Evolutionary conservation across 1,140 invertebrate species (phyloP), one percentile per base, ranked within the genome.

Genomic region (Phocides pigmalion): DNA sequence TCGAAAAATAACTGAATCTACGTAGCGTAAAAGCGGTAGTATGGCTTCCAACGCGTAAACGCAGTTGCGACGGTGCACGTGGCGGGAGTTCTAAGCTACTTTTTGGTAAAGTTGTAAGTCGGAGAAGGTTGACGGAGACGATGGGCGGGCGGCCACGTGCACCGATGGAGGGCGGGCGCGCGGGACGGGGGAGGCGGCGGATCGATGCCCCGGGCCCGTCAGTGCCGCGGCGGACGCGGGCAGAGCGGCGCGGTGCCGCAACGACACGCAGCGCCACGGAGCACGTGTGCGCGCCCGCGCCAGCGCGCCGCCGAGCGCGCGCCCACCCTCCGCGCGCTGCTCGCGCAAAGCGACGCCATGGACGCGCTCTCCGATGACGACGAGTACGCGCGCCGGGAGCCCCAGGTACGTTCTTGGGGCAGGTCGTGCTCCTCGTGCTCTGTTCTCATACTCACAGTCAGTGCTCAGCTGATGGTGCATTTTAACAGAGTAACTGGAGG

Each of bases 291-390:
- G 85, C 83, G 78, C 72, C 79, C 81, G 76, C 76, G 74, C 65
- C 70, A 73, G 76, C 76, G 77, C 79, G 79, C 81, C 79, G 77
- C 74, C 71, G 69, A 74, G 75, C 80, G 80, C 80, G 79, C 79
- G 79, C 80, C 50, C 69, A 66, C 65, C 72, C 72, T 64, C 64
- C 69, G 66, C 80, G 71, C 69, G 61, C 72, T 64, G 64, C 69
- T 65, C 80, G 71, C 69, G 61, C 74, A 70, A 39, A 65, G 54
- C 72, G 68, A 46, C 70, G 81, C 82, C 72, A 90, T 90, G 87
- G 87, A 90, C 81, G 86, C 82, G 71, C 87, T 90, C 73, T 88
- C 85, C 74, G 87, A 90, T 79, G 87, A 90, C 81, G 87, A 90
- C 76, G 87, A 90, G 15, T 87, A 77, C 74, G 65, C 76, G 77